Percentiles rank a stretch among this genome's conserved stretches.
Evolutionary conservation across 2,888 invertebrate genomes (phyloP).

Genomic region (Dynastes hyllus): DNA sequence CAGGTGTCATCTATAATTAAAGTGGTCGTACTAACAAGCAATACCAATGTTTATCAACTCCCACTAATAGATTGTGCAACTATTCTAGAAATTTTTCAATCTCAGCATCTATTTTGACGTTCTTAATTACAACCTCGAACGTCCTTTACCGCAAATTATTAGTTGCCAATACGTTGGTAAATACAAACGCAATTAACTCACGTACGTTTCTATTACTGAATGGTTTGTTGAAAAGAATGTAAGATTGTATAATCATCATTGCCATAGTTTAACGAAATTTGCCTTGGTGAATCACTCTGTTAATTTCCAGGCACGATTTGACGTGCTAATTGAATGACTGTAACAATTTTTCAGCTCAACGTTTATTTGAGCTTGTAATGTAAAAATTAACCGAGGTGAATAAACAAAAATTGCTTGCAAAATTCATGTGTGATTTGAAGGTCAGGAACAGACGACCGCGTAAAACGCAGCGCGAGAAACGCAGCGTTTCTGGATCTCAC

Average conservation of each 20-base stretch:
- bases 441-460: too few species aligned
- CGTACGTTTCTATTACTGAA: neutral
- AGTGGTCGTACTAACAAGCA: neutral
- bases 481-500: too few species aligned
- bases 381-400: too few species aligned
- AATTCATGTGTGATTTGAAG: too few species aligned
- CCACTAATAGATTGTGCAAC: neutral
- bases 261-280: neutral
- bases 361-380: too few species aligned
- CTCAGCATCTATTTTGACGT: too few species aligned
- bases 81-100: neutral
- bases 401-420: too few species aligned
- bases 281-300: neutral
- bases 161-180: neutral
- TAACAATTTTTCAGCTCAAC: too few species aligned
- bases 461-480: too few species aligned
- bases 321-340: neutral
- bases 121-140: neutral
- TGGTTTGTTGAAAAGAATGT: neutral
- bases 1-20: slow-evolving; percentile 16
- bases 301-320: neutral
- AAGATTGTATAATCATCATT: neutral
- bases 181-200: neutral
- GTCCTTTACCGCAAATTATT: neutral
- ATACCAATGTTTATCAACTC: neutral